Evolutionary conservation across 37 sponge, comb jelly and placozoan species (phyloP), one percentile per base, ranked within the genome.

Genomic region (Ephydatia muelleri): DNA sequence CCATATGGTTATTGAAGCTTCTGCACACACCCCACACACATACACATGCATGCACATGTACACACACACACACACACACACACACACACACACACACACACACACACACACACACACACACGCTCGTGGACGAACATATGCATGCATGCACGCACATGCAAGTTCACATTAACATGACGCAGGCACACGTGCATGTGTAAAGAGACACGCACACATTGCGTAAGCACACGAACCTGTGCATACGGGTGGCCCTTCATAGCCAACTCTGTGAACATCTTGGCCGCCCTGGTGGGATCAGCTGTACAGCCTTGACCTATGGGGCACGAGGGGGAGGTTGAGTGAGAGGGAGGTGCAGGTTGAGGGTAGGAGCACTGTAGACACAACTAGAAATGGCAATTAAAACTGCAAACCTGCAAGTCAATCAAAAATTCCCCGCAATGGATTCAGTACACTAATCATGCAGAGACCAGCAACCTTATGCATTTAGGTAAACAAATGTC

Each of bases 211-310:
- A 65, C 27, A 75, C 16, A 76, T 23, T n/a, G 6, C 38, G 9
- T 30, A 27, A 25, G 47, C 9, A 27, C 11, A 25, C 57, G 8
- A 21, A 95, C 95, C 77, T 96, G 96, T 47, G 96, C 95, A 93
- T 96, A 96, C 16, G 96, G 96, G 71, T 96, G 95, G 23, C 89
- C 96, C 67, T 91, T 85, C 87, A 91, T 83, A 69, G 96, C 76
- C 30, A 96, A 85, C 21, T 96, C 92, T 49, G 85, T 87, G 38
- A 91, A 79, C 16, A 96, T 29, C n/a, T 77, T 37, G 4, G 88
- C 92, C 2, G 95, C 89, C 73, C 68, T 80, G 19, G 70, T 0
- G 8, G 67, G 33, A 70, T 94, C 87, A 19, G 80, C 29, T 29
- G 38, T 38, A 48, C 65, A 72, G 5, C 95, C 95, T 69, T 91